Evolutionary conservation across 2,797 vertebrate genomes (phyloP).

Genomic region (Eupleurogrammus muticus): DNA sequence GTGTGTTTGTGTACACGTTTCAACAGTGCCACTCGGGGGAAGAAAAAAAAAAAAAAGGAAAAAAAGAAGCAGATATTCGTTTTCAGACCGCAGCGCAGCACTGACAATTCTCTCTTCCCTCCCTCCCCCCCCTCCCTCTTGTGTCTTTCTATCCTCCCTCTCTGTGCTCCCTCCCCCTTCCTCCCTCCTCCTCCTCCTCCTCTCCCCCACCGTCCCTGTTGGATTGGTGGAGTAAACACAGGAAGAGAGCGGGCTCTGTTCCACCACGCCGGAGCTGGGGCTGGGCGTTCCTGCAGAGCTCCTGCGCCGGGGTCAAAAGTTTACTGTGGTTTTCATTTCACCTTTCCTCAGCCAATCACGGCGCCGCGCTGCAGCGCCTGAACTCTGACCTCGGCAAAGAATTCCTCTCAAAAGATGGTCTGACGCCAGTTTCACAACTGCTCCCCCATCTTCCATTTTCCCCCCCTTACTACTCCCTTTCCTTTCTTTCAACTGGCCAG

Average conservation of each 20-base stretch:
- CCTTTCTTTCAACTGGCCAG: constrained; percentile 70
- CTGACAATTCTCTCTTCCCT: constrained; percentile 57
- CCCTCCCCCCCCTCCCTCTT: constrained; percentile 2
- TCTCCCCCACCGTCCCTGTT: constrained; percentile 67
- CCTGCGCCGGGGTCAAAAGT: constrained; percentile 96
- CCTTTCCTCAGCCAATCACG: constrained; percentile 96
- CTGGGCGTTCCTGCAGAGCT: constrained; percentile 93
- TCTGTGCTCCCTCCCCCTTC: constrained; percentile 23
- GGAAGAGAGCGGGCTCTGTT: constrained; percentile 87
- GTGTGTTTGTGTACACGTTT: constrained; percentile 48
- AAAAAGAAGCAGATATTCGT: constrained; percentile 73
- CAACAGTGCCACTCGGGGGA: constrained; percentile 51
- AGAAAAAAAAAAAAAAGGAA: constrained; percentile 30
- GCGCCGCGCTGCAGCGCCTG: constrained; percentile 79
- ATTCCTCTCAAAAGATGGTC: constrained; percentile 82
- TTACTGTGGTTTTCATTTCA: constrained; percentile 99
- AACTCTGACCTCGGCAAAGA: constrained; percentile 88
- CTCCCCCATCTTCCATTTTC: constrained; percentile 49
- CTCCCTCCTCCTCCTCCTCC: constrained; percentile 45
- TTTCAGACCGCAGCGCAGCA: constrained; percentile 65
- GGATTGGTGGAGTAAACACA: constrained; percentile 88
- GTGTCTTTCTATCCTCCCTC: constrained; percentile 23
- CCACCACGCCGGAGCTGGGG: constrained; percentile 89
- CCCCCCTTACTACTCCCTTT: constrained; percentile 64
- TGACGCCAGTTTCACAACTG: constrained; percentile 77